Evolutionary conservation across 2,888 invertebrate species (phyloP).

Genomic region (Limnephilus marmoratus): DNA sequence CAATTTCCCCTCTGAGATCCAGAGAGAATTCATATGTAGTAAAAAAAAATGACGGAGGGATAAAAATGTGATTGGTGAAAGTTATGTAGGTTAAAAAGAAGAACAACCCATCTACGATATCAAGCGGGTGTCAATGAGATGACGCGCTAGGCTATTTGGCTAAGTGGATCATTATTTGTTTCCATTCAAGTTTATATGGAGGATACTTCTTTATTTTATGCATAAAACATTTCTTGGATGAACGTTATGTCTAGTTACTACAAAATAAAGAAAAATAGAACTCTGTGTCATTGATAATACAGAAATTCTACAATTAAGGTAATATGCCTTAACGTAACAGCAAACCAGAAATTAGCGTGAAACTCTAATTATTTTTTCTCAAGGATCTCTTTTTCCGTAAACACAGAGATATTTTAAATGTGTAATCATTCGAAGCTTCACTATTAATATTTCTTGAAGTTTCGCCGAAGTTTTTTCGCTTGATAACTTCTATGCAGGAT

Average conservation of each 20-base stretch:
- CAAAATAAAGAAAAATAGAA: neutral
- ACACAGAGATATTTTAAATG: neutral
- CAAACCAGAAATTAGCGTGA: neutral
- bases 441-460: neutral
- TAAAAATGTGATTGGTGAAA: too few relatives aligned
- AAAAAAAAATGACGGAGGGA: too few relatives aligned
- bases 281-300: neutral
- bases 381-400: neutral
- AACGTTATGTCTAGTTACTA: neutral
- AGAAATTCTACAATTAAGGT: neutral
- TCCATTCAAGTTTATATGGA: too few relatives aligned
- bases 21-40: too few relatives aligned
- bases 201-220: neutral
- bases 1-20: too few relatives aligned
- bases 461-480: neutral
- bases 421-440: conserved; percentile 4
- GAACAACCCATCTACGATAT: too few relatives aligned
- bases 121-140: too few relatives aligned
- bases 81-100: too few relatives aligned
- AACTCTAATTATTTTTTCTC: neutral
- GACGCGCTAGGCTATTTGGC: too few relatives aligned
- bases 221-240: neutral
- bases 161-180: too few relatives aligned
- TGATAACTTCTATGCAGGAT: conserved; percentile 38
- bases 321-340: neutral